Evolutionary conservation across 2,113 vertebrate genomes (phyloP).

Genomic region (Austrofundulus limnaeus): DNA sequence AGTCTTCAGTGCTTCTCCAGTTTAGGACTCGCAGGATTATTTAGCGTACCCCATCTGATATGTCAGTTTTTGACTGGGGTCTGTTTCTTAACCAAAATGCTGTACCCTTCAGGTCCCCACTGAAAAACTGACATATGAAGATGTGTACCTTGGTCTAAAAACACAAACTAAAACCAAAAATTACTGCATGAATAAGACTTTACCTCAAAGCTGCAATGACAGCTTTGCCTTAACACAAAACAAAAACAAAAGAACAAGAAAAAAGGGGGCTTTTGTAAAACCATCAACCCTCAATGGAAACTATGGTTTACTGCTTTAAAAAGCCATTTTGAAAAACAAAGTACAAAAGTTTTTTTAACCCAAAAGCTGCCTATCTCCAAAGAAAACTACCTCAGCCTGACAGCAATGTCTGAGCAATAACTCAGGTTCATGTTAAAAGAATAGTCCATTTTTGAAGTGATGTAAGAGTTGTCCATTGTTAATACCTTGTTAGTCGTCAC

Average conservation of each 20-base stretch:
- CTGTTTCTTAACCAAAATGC: slow-evolving; percentile 74
- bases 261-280: slow-evolving; percentile 66
- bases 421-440: no score
- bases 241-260: slow-evolving; percentile 55
- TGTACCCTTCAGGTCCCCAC: slow-evolving; percentile 39
- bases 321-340: slow-evolving; percentile 34
- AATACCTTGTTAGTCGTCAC: no score
- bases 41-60: slow-evolving; percentile 4
- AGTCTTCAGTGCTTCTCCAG: slow-evolving; percentile 6
- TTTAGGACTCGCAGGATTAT: slow-evolving; percentile 6
- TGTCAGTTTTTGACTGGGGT: slow-evolving; percentile 43
- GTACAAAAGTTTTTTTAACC: slow-evolving; percentile 16
- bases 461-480: no score
- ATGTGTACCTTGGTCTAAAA: slow-evolving; percentile 18
- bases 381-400: slow-evolving; percentile 77
- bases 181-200: slow-evolving; percentile 3
- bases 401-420: slow-evolving; percentile 59
- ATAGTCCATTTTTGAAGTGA: no score
- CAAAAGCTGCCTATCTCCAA: slow-evolving; percentile 69
- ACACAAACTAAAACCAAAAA: slow-evolving; percentile 44
- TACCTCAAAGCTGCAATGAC: slow-evolving; percentile 22
- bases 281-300: slow-evolving; percentile 28
- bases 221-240: slow-evolving; percentile 54
- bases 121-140: slow-evolving; percentile 32
- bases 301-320: slow-evolving; percentile 45